Conservation (phyloP, 1,140 invertebrate species). For the Hetaerina americana region DNA sequence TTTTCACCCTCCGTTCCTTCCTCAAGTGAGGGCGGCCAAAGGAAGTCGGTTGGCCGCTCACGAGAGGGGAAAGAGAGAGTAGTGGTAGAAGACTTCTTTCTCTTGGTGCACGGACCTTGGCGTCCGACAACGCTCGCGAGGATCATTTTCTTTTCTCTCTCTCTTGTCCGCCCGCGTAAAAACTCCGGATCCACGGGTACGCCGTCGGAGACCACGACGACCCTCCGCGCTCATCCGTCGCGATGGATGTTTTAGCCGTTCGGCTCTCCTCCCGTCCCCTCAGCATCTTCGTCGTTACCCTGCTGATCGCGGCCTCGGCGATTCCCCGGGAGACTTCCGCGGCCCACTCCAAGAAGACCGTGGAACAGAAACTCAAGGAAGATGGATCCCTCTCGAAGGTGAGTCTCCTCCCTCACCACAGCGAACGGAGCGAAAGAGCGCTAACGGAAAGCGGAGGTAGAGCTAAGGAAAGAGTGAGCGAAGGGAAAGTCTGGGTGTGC, state of each 20-base stretch:
- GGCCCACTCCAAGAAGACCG: constrained; percentile 21
- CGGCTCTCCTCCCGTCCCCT: too few species aligned
- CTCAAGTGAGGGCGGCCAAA: not conserved
- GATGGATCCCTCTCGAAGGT: constrained; percentile 32
- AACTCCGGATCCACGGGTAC: too few species aligned
- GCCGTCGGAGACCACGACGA: too few species aligned
- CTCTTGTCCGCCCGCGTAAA: too few species aligned
- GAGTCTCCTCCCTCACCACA: too few species aligned
- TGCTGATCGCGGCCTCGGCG: constrained; percentile 14
- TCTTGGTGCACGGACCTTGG: not conserved
- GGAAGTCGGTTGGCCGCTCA: too few species aligned
- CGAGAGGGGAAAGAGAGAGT: too few species aligned
- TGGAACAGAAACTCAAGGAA: constrained; percentile 29
- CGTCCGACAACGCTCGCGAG: not conserved
- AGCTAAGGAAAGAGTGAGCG: too few species aligned
- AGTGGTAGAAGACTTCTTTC: not conserved
- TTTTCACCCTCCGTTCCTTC: too few species aligned
- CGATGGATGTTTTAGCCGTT: not conserved
- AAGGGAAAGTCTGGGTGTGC: too few species aligned
- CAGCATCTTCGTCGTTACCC: not conserved
- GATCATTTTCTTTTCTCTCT: not conserved
- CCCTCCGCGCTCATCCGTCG: not conserved
- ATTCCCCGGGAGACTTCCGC: constrained; percentile 11
- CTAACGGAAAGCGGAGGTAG: too few species aligned
- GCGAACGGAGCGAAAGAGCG: too few species aligned